Evolutionary conservation across 2,888 invertebrate species (phyloP), one percentile per base, ranked within the genome.

Genomic region (Eupithecia inturbata): DNA sequence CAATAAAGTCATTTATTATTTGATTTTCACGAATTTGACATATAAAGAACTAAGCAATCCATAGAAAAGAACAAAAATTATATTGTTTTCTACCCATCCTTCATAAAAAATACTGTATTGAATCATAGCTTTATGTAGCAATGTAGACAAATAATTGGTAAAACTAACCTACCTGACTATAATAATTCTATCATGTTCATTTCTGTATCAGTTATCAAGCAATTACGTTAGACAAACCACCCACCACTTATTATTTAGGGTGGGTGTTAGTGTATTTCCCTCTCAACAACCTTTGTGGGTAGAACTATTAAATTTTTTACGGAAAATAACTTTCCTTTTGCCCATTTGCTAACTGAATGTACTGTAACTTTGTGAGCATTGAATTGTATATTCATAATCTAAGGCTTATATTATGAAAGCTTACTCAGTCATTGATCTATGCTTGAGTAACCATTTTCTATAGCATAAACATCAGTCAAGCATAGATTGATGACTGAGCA

Each of bases 1-100:
- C 77, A 78, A 80, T 78, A 74, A 68, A 73, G 76, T 79, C 70
- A 70, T 64, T 62, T 22, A 39, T 41, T 7, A 36, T 39, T 39
- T 33, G 19, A 36, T 39, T 64, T 36, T 64, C 28, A 60, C 7
- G 16, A 60, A 31, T 31, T 19, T 31, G 31, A 19, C 31, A 31
- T 62, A 10, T 62, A 22, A 10, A 12, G 1, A 53, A 0, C 3
- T 28, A 28, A 60, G 60, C 57, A 14, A 53, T 57, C 12, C 22
- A 57, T 26, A 57, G 5, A 12, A 57, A 57, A 57, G 4, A 22
- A 10, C 22, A 10, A 26, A 26, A 22, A 3, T 4, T 22, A 19
- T 12, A 22, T 3, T 12, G 22, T n/a, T 7, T 49, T 49, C 49
- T n/a, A 31, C 31, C 2, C 9, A 49, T 49, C 9, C n/a, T 49